phyloP scores from a whole-genome alignment of 35 echinoderm and acorn worm species.

The Hemicentrotus pulcherrimus region DNA sequence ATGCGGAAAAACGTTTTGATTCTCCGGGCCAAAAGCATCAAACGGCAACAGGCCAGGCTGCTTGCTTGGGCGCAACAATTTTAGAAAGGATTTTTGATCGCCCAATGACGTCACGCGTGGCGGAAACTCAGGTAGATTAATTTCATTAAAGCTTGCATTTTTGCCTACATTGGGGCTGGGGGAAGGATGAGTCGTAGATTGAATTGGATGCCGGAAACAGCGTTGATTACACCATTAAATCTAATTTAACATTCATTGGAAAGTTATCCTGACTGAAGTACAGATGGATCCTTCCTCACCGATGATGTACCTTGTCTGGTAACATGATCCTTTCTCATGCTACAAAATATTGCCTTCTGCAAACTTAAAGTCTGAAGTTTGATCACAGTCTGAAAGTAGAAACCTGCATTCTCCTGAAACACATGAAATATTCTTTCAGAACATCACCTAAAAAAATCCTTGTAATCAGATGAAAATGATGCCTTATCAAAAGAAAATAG shows the following conservation, averaged over 20 bases:
- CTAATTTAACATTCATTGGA: slow-evolving; percentile 19
- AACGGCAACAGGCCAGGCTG: not conserved
- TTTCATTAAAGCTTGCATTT: slow-evolving; percentile 13
- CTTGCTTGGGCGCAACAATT: not conserved
- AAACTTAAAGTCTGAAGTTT: not conserved
- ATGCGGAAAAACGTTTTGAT: slow-evolving; percentile 18
- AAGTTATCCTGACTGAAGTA: not conserved
- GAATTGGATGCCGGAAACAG: not conserved
- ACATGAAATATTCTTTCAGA: not conserved
- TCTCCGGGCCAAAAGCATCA: not conserved
- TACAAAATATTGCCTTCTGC: not conserved
- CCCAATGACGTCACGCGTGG: not conserved
- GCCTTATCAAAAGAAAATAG: not conserved
- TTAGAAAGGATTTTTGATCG: slow-evolving; percentile 4
- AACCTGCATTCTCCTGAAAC: no score
- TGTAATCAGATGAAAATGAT: not conserved
- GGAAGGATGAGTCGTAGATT: not conserved
- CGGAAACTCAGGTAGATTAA: slow-evolving; percentile 12
- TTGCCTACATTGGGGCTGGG: not conserved
- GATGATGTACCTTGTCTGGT: not conserved
- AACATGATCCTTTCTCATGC: not conserved
- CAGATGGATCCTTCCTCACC: not conserved
- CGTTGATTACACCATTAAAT: not conserved
- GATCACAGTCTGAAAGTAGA: not conserved
- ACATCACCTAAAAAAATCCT: not conserved